phyloP scores from a whole-genome alignment of 35 echinoderm and acorn worm species.

The Hemicentrotus pulcherrimus region DNA sequence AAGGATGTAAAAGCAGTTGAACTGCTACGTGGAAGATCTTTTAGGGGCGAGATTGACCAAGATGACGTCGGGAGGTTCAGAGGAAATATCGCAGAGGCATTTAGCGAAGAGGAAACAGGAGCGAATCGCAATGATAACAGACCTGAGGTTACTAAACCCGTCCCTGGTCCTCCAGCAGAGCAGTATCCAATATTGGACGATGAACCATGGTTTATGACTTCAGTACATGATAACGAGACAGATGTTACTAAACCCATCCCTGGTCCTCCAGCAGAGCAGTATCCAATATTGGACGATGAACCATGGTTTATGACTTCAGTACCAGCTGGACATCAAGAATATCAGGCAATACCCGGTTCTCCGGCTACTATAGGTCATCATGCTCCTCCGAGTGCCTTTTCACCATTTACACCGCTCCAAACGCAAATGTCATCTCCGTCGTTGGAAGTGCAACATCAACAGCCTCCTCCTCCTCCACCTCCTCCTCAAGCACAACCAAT shows the following conservation, averaged over 20 bases:
- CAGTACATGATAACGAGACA: neutral
- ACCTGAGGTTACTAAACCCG: neutral
- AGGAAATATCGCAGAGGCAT: neutral
- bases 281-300: neutral
- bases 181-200: neutral
- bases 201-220: conserved; percentile 39
- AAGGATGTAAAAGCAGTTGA: neutral
- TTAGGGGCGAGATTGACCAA: neutral
- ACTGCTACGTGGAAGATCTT: neutral
- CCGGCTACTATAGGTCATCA: neutral
- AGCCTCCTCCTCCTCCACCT: neutral
- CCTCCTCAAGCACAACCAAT: neutral
- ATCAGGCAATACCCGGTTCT: neutral
- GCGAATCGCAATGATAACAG: neutral
- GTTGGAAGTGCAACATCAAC: neutral
- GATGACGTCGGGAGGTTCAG: neutral
- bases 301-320: conserved; percentile 35
- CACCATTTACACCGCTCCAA: neutral
- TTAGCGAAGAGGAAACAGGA: neutral
- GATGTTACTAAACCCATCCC: neutral
- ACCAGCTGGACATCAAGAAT: neutral
- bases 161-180: neutral
- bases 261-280: neutral
- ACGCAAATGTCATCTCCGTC: neutral
- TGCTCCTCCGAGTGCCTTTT: neutral